Percentiles rank a stretch among this genome's conserved stretches.
phyloP scores from a whole-genome alignment of 2,888 invertebrate genomes.

The Achlya flavicornis region DNA sequence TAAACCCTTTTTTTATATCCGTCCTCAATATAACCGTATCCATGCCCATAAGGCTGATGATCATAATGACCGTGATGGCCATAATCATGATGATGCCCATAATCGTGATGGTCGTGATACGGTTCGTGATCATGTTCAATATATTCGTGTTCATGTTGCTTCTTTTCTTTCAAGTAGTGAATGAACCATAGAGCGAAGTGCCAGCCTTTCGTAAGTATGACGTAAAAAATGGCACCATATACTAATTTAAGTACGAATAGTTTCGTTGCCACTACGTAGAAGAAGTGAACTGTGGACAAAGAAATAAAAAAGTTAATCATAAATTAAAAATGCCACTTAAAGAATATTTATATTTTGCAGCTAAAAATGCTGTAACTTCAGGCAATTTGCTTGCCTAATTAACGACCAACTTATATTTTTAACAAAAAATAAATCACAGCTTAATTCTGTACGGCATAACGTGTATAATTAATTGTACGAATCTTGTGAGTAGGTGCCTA shows the following conservation, averaged over 20 bases:
- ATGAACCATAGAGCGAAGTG: conserved; percentile 70
- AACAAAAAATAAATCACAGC: no score
- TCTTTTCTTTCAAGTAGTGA: conserved; percentile 68
- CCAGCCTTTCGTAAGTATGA: conserved; percentile 66
- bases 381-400: no score
- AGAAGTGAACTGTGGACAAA: conserved; percentile 71
- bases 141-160: conserved; percentile 55
- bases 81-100: conserved; percentile 22
- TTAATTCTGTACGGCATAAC: no score
- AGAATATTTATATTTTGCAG: background rate
- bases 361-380: no score
- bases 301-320: conserved; percentile 1
- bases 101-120: conserved; percentile 30
- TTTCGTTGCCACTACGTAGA: conserved; percentile 73
- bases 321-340: no score
- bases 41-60: conserved; percentile 28
- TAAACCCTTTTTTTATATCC: conserved; percentile 53
- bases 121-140: conserved; percentile 54
- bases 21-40: conserved; percentile 16
- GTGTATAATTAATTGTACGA: no score
- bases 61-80: conserved; percentile 23
- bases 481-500: no score
- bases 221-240: conserved; percentile 69
- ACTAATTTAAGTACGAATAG: conserved; percentile 68
- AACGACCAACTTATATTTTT: no score